Evolutionary conservation across 1,140 invertebrate genomes (phyloP).

Genomic region (Drosophila subpulchrella): DNA sequence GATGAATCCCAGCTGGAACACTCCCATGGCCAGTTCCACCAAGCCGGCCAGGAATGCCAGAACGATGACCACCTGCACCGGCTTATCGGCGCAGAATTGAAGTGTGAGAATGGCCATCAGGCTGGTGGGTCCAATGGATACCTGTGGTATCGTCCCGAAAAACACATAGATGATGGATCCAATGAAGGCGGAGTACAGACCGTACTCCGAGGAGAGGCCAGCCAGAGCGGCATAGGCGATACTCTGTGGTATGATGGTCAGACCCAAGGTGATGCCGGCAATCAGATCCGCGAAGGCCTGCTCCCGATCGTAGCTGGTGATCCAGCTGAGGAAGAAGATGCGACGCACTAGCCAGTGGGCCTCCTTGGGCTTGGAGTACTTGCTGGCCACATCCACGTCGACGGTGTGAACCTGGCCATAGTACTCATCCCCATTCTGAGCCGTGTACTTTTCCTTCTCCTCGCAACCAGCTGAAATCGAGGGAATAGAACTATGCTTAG

Average conservation of each 20-base stretch:
- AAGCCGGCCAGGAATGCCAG: slow-evolving; percentile 91
- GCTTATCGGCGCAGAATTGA: slow-evolving; percentile 89
- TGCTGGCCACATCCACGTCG: slow-evolving; percentile 64
- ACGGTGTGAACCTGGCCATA: slow-evolving; percentile 42
- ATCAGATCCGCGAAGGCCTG: slow-evolving; percentile 88
- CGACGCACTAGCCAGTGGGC: slow-evolving; percentile 77
- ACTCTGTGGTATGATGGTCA: slow-evolving; percentile 93
- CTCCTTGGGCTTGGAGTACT: slow-evolving; percentile 65
- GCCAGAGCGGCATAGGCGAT: slow-evolving; percentile 93
- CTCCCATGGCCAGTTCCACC: slow-evolving; percentile 91
- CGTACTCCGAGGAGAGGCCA: slow-evolving; percentile 89
- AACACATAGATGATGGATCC: slow-evolving; percentile 94
- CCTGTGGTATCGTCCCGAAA: slow-evolving; percentile 95
- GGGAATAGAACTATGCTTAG: not conserved
- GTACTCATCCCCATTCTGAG: slow-evolving; percentile 60
- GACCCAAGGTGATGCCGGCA: slow-evolving; percentile 91
- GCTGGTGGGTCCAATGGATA: slow-evolving; percentile 95
- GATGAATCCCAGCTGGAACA: slow-evolving; percentile 88
- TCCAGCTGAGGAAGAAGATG: slow-evolving; percentile 87
- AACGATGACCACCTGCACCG: slow-evolving; percentile 91
- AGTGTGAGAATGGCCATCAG: slow-evolving; percentile 91
- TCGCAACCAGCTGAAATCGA: slow-evolving; percentile 61
- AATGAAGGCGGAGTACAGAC: slow-evolving; percentile 82
- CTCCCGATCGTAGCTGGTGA: slow-evolving; percentile 87
- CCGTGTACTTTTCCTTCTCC: slow-evolving; percentile 72